phyloP scores from a whole-genome alignment of 2,888 invertebrate genomes.

The Stenotaenia linearis region DNA sequence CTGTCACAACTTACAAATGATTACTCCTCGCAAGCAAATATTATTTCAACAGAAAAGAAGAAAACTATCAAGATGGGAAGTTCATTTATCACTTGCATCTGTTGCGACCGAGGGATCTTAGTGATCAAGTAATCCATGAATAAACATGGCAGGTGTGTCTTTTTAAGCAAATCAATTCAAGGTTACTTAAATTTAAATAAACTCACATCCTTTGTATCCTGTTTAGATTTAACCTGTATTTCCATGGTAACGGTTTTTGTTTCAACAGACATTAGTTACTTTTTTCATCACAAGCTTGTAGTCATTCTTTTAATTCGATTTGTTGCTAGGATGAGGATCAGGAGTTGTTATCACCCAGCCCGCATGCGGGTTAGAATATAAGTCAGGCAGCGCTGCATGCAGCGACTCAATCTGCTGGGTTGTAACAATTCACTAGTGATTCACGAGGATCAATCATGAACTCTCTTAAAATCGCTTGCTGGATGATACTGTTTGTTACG shows the following conservation, averaged over 20 bases:
- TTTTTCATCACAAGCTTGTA: neutral
- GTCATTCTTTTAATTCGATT: conserved; percentile 2
- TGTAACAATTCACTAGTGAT: neutral
- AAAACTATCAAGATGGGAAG: neutral
- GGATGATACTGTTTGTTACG: neutral
- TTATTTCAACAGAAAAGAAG: neutral
- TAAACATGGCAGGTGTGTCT: neutral
- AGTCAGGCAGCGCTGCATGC: neutral
- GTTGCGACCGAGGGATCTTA: neutral
- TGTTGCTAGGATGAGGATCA: conserved; percentile 3
- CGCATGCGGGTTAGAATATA: neutral
- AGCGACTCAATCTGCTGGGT: neutral
- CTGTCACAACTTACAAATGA: neutral
- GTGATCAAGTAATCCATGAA: neutral
- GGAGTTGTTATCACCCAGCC: conserved; percentile 10
- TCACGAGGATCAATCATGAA: neutral
- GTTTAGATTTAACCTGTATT: neutral
- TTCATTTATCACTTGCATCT: conserved; percentile 6
- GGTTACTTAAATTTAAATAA: neutral
- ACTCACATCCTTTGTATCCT: neutral
- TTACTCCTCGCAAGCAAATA: neutral
- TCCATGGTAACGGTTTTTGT: neutral
- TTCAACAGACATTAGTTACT: neutral
- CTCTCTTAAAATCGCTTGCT: neutral
- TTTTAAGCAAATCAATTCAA: neutral